Percentiles rank a stretch among this genome's conserved stretches.
Conservation (phyloP, 2,888 invertebrate species). For the Sturmia bella region DNA sequence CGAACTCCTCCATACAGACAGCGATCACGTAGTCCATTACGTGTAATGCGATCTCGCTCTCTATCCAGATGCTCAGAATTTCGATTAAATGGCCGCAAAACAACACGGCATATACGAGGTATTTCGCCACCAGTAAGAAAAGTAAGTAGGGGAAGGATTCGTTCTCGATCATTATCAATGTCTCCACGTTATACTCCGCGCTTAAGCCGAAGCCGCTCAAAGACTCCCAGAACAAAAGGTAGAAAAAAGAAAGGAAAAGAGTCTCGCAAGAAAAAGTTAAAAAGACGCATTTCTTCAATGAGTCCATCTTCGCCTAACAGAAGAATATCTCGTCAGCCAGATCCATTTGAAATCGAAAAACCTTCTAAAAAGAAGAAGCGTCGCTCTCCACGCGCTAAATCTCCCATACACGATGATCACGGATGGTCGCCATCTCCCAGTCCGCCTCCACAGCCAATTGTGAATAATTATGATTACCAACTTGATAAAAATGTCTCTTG, state of each 20-base stretch:
- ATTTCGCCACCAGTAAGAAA: slow-evolving; percentile 65
- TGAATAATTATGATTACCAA: slow-evolving; percentile 71
- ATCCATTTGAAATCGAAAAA: slow-evolving; percentile 75
- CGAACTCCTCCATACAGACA: slow-evolving; percentile 71
- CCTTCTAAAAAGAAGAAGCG: slow-evolving; percentile 76
- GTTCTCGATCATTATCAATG: slow-evolving; percentile 66
- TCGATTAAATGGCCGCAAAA: slow-evolving; percentile 74
- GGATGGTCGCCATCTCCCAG: slow-evolving; percentile 85
- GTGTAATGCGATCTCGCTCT: slow-evolving; percentile 79
- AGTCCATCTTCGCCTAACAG: slow-evolving; percentile 75
- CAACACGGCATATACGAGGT: slow-evolving; percentile 65
- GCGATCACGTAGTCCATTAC: slow-evolving; percentile 73
- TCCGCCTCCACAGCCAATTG: slow-evolving; percentile 79
- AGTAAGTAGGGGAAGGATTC: slow-evolving; percentile 57
- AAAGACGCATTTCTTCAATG: slow-evolving; percentile 74
- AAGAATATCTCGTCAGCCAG: slow-evolving; percentile 76
- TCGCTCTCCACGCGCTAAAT: slow-evolving; percentile 72
- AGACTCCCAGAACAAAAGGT: slow-evolving; percentile 74
- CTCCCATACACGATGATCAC: slow-evolving; percentile 72
- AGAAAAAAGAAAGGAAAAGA: slow-evolving; percentile 77
- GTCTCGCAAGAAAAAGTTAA: slow-evolving; percentile 76
- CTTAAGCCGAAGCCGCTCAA: slow-evolving; percentile 77
- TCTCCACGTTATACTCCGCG: slow-evolving; percentile 80
- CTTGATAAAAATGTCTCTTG: slow-evolving; percentile 82
- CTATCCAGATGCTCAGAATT: slow-evolving; percentile 71